Evolutionary conservation across 2,113 vertebrate genomes (phyloP).

Genomic region (Nibea albiflora): DNA sequence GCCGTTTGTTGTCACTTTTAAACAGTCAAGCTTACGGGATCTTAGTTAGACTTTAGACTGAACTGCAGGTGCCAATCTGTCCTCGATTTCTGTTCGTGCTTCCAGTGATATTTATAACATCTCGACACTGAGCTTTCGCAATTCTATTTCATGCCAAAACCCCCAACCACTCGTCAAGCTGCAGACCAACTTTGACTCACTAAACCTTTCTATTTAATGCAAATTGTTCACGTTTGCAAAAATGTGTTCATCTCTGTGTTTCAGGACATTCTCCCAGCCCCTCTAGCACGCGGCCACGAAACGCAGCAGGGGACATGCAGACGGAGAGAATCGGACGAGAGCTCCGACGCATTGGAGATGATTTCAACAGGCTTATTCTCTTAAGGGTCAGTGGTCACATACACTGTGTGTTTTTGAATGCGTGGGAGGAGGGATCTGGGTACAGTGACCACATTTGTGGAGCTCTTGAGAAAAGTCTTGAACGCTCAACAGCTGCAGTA

Average conservation of each 20-base stretch:
- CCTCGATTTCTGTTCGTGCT: conserved; percentile 24
- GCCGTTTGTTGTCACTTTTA: neutral
- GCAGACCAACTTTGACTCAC: too few species aligned
- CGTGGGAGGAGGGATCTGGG: neutral
- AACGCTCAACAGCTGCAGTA: neutral
- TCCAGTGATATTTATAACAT: neutral
- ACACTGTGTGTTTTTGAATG: neutral
- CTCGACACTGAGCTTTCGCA: neutral
- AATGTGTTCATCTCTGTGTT: conserved; percentile 17
- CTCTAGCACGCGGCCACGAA: conserved; percentile 45
- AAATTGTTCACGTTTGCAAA: neutral
- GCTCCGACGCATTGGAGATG: conserved; percentile 91
- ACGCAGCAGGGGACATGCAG: conserved; percentile 83
- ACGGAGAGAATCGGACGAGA: conserved; percentile 88
- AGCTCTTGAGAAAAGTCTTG: conserved; percentile 5
- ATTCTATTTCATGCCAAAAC: conserved; percentile 6
- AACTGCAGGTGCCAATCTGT: neutral
- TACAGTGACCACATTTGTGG: neutral
- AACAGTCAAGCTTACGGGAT: neutral
- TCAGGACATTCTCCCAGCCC: conserved; percentile 41
- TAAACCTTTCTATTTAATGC: neutral
- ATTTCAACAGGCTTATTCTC: conserved; percentile 84
- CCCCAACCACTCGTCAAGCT: conserved; percentile 11
- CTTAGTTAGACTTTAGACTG: too few species aligned
- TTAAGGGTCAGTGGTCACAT: conserved; percentile 71